phyloP scores from a whole-genome alignment of 2,113 vertebrate genomes.

The Dascyllus trimaculatus region DNA sequence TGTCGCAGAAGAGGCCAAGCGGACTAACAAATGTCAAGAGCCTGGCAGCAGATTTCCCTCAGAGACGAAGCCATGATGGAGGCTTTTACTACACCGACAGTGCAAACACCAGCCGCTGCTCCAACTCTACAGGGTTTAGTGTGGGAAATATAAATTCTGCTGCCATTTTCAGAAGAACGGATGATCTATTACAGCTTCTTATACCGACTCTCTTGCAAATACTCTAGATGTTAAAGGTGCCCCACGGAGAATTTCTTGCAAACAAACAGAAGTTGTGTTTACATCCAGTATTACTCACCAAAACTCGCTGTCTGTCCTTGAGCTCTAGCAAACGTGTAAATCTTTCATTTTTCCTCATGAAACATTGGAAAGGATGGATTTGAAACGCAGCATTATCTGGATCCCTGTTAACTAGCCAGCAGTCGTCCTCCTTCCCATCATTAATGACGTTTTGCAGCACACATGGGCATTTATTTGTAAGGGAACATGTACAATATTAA shows the following conservation, averaged over 20 bases:
- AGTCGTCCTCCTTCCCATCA: not conserved
- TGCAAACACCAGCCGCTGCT: not conserved
- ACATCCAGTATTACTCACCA: too few relatives aligned
- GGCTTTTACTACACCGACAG: too few relatives aligned
- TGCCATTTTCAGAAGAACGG: not conserved
- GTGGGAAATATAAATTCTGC: not conserved
- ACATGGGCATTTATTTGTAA: too few relatives aligned
- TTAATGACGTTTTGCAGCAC: too few relatives aligned
- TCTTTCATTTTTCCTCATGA: not conserved
- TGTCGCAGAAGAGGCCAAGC: not conserved
- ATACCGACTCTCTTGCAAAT: not conserved
- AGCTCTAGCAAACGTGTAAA: not conserved
- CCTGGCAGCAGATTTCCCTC: conserved; percentile 17
- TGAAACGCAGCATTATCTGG: not conserved
- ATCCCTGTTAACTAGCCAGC: not conserved
- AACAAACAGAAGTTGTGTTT: too few relatives aligned
- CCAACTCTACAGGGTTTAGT: too few relatives aligned
- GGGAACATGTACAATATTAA: too few relatives aligned
- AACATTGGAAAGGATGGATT: not conserved
- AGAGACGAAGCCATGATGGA: not conserved
- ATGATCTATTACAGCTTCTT: too few relatives aligned
- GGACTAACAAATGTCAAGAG: conserved; percentile 12
- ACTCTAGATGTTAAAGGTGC: not conserved
- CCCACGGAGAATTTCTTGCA: too few relatives aligned
- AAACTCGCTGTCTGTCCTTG: too few relatives aligned